These are phyloP conservation scores for Nebria brevicollis DNA, from an alignment of 2,888 invertebrate species.

Conservation along the genomic window DNA sequence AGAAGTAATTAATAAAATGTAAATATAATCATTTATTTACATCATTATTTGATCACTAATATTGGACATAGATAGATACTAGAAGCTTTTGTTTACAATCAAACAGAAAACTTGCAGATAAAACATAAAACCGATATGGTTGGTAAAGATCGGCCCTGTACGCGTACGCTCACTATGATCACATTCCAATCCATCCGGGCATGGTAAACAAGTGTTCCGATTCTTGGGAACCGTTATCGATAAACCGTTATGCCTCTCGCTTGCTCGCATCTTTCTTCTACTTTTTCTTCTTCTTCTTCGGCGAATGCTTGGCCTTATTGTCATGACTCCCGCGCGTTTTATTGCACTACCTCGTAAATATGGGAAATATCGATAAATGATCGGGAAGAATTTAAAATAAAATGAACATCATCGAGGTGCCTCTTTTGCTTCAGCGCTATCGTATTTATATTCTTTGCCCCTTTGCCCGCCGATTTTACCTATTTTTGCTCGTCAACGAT, in stretches of 20 bases:
- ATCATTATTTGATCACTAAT: too few relatives aligned
- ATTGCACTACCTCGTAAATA: slow-evolving; percentile 44
- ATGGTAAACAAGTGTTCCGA: slow-evolving; percentile 46
- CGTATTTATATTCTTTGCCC: neutral
- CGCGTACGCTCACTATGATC: neutral
- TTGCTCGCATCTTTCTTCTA: too few relatives aligned
- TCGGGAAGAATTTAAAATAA: slow-evolving; percentile 47
- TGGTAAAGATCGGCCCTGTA: neutral
- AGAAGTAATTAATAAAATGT: too few relatives aligned
- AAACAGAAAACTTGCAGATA: neutral
- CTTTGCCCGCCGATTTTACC: neutral
- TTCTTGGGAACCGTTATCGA: slow-evolving; percentile 44
- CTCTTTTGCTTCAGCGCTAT: slow-evolving; percentile 22
- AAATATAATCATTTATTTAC: too few relatives aligned
- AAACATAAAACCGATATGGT: neutral
- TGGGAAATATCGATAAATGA: slow-evolving; percentile 45
- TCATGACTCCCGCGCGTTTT: slow-evolving; percentile 46
- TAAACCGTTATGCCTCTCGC: slow-evolving; percentile 39
- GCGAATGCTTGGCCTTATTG: slow-evolving; percentile 16
- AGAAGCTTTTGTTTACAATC: too few relatives aligned
- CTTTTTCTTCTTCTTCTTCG: too few relatives aligned
- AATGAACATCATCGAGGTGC: slow-evolving; percentile 28
- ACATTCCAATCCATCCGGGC: slow-evolving; percentile 21
- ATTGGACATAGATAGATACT: too few relatives aligned
- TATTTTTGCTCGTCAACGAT: neutral